Conservation (phyloP, 2,797 vertebrate genomes). For the Sebastes cheni region DNA sequence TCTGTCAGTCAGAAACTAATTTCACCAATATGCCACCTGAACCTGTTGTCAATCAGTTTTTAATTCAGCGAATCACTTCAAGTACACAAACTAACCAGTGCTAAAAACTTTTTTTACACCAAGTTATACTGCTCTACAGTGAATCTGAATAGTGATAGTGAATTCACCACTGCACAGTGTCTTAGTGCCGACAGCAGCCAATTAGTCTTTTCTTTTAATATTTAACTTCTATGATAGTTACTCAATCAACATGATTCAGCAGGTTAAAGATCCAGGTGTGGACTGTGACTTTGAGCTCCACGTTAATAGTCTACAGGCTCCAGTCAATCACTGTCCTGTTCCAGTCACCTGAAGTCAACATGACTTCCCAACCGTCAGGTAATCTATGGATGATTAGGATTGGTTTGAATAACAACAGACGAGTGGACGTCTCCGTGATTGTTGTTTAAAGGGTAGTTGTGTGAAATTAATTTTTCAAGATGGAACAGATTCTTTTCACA, state of each 20-base stretch:
- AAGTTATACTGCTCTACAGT: too few species aligned
- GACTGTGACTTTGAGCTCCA: slow-evolving; percentile 71
- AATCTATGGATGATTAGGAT: slow-evolving; percentile 21
- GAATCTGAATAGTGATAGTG: neutral
- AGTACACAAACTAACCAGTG: too few species aligned
- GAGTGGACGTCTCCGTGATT: neutral
- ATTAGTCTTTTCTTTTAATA: slow-evolving; percentile 56
- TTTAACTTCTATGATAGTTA: slow-evolving; percentile 65
- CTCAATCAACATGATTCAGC: slow-evolving; percentile 42
- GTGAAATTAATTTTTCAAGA: neutral
- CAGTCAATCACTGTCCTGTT: slow-evolving; percentile 16
- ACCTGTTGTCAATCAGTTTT: too few species aligned
- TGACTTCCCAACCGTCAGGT: slow-evolving; percentile 69
- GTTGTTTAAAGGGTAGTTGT: neutral
- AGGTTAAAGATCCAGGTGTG: slow-evolving; percentile 64
- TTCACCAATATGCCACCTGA: too few species aligned
- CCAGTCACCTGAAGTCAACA: slow-evolving; percentile 33
- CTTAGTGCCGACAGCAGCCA: neutral
- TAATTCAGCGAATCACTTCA: too few species aligned
- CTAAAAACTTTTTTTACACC: neutral
- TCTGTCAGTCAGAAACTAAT: too few species aligned
- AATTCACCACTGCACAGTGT: neutral
- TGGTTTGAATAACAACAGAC: neutral
- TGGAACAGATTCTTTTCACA: neutral
- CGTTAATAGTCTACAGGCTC: slow-evolving; percentile 13